Percentiles rank a stretch among this genome's conserved stretches.
phyloP scores from a whole-genome alignment of 2,113 vertebrate species.

The Pungitius pungitius region DNA sequence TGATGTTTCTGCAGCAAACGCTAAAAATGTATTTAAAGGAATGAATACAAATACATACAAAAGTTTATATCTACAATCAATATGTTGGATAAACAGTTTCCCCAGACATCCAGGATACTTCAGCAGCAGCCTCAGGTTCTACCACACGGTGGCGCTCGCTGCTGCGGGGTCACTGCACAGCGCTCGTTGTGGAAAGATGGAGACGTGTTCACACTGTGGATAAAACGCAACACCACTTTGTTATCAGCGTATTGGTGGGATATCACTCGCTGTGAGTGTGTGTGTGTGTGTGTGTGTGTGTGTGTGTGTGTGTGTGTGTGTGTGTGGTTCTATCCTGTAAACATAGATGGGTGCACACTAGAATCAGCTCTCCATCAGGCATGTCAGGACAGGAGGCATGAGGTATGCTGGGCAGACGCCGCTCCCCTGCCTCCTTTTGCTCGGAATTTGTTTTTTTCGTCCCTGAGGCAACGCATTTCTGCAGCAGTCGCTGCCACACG shows the following conservation, averaged over 20 bases:
- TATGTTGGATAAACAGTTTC: background rate
- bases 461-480: slow-evolving; percentile 47
- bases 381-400: slow-evolving; percentile 51
- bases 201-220: background rate
- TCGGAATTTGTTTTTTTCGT: slow-evolving; percentile 1
- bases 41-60: too few species aligned
- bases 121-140: background rate
- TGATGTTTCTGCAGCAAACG: background rate
- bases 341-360: background rate
- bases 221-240: background rate
- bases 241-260: background rate
- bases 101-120: background rate
- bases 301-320: background rate
- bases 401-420: slow-evolving; percentile 27
- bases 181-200: background rate
- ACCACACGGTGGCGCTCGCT: slow-evolving; percentile 51
- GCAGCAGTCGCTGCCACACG: background rate
- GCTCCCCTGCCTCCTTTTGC: background rate
- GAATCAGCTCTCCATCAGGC: slow-evolving; percentile 16
- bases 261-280: background rate
- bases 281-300: background rate
- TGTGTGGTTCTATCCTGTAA: background rate
- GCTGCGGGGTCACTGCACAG: background rate
- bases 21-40: too few species aligned
- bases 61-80: too few species aligned